Evolutionary conservation across 2,888 invertebrate genomes (phyloP).

Genomic region (Diploptera punctata): DNA sequence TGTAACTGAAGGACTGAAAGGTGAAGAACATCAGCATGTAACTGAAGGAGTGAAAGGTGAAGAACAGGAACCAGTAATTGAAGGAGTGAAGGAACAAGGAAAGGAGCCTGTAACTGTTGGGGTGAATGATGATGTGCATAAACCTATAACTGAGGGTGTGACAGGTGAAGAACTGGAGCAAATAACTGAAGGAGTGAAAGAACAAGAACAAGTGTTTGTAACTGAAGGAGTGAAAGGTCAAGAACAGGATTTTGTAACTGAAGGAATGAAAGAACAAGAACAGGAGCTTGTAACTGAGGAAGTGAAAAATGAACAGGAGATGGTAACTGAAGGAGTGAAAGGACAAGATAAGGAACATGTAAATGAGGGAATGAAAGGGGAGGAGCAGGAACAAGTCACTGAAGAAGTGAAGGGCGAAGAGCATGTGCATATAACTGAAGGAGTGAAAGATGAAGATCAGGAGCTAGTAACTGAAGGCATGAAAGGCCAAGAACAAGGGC

Average conservation of each 20-base stretch:
- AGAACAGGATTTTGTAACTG: conserved; percentile 32
- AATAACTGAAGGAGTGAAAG: conserved; percentile 27
- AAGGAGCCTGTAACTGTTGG: conserved; percentile 40
- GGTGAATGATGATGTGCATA: conserved; percentile 24
- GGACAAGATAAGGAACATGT: conserved; percentile 27
- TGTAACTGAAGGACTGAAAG: background rate
- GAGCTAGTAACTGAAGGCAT: background rate
- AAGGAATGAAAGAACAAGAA: conserved; percentile 35
- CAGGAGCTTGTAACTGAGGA: conserved; percentile 19
- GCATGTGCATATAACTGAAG: background rate
- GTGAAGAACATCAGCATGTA: conserved; percentile 11
- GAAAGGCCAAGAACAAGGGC: conserved; percentile 7
- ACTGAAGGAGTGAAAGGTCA: conserved; percentile 30
- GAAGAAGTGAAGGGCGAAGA: conserved; percentile 31
- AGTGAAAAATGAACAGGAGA: conserved; percentile 4
- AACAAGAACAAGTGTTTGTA: background rate
- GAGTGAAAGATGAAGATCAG: background rate
- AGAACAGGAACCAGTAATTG: conserved; percentile 34
- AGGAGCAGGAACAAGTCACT: conserved; percentile 23
- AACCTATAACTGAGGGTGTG: conserved; percentile 31
- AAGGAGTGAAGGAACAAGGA: conserved; percentile 42
- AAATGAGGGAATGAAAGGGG: conserved; percentile 22
- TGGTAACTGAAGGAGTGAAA: conserved; percentile 12
- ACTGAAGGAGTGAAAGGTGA: conserved; percentile 35
- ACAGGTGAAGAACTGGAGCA: conserved; percentile 35